Conservation (phyloP, 2,113 vertebrate species). For the Coregonus clupeaformis region DNA sequence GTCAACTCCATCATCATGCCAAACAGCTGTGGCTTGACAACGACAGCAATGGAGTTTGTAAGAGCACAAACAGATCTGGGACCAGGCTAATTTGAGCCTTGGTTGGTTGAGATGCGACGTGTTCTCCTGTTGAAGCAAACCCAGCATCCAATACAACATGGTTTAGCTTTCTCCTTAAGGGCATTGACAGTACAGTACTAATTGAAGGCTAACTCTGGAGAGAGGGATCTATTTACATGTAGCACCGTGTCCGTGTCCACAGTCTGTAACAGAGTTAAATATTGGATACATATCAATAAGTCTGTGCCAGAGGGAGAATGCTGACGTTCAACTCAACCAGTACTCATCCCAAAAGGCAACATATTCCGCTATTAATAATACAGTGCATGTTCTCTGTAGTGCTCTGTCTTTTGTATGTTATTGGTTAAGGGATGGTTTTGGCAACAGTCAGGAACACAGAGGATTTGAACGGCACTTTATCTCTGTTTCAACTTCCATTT, state of each 20-base stretch:
- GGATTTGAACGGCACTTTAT: slow-evolving; percentile 61
- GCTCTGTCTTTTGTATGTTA: neutral
- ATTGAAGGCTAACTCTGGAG: neutral
- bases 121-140: slow-evolving; percentile 35
- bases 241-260: no score
- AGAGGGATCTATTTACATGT: no score
- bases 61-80: neutral
- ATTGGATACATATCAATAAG: neutral
- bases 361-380: neutral
- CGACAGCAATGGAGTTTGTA: no score
- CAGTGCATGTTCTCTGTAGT: neutral
- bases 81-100: slow-evolving; percentile 36
- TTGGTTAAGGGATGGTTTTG: slow-evolving; percentile 55
- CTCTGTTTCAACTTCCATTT: slow-evolving; percentile 30
- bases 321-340: slow-evolving; percentile 13
- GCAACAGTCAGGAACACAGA: slow-evolving; percentile 56
- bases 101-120: slow-evolving; percentile 40
- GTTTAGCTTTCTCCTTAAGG: neutral
- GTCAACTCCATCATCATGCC: no score
- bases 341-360: slow-evolving; percentile 4
- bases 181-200: neutral
- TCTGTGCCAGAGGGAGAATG: neutral
- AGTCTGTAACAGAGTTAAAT: neutral
- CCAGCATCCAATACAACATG: slow-evolving; percentile 7
- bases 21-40: no score